Percentiles rank a stretch among this genome's conserved stretches.
Conservation (phyloP, 2,797 vertebrate genomes). For the Diceros bicornis region DNA sequence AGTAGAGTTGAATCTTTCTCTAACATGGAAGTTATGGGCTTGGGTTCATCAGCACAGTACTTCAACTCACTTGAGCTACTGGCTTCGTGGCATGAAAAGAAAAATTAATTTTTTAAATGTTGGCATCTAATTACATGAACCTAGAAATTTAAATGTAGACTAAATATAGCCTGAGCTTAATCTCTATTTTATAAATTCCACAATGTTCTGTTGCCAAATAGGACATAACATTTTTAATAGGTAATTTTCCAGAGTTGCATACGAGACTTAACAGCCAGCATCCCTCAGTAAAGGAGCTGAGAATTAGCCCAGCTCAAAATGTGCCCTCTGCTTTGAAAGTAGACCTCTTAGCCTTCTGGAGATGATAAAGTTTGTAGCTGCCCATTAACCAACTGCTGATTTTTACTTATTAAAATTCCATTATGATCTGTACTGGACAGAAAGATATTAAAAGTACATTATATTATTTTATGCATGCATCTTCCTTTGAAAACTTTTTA, state of each 20-base stretch:
- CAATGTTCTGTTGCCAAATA: constrained; percentile 46
- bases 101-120: not conserved
- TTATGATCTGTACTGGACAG: not conserved
- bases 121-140: constrained; percentile 23
- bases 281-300: not conserved
- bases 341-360: not conserved
- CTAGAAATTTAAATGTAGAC: not conserved
- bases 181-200: constrained; percentile 55
- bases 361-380: constrained; percentile 56
- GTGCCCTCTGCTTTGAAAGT: constrained; percentile 42
- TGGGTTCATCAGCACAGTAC: not conserved
- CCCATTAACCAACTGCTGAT: constrained; percentile 74
- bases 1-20: not conserved
- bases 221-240: constrained; percentile 50
- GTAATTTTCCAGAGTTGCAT: not conserved
- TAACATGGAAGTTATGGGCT: not conserved
- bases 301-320: not conserved
- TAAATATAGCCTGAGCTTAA: constrained; percentile 42
- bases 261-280: not conserved
- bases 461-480: not conserved
- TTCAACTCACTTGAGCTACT: not conserved
- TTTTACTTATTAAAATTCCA: constrained; percentile 76
- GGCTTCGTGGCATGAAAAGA: not conserved
- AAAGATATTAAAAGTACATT: constrained; percentile 62
- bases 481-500: constrained; percentile 52